These are phyloP conservation scores for Lepus townsendii DNA, from an alignment of 2,797 vertebrate species.

Conservation along the genomic window DNA sequence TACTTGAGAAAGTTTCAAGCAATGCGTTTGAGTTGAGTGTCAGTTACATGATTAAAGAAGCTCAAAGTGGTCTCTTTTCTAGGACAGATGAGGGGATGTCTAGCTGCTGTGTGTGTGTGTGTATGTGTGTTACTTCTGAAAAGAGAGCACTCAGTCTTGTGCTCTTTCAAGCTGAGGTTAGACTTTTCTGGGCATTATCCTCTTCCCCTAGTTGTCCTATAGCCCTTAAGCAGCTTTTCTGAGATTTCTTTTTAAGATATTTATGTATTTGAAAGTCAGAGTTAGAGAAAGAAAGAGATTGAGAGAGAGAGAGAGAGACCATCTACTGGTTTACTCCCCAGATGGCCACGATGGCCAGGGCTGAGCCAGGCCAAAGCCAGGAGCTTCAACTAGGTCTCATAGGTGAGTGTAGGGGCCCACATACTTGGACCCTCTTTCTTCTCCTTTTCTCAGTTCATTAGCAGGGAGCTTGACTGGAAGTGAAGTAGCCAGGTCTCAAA, in stretches of 20 bases:
- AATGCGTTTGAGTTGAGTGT: not conserved
- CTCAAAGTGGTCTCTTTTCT: conserved; percentile 12
- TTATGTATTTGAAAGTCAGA: no score
- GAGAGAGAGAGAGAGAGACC: no score
- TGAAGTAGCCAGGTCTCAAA: no score
- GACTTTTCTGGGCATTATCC: not conserved
- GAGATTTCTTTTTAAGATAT: not conserved
- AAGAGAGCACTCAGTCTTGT: not conserved
- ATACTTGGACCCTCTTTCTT: no score
- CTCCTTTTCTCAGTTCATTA: no score
- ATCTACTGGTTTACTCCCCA: no score
- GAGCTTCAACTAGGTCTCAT: no score
- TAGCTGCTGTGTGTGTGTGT: not conserved
- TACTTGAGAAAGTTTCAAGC: not conserved
- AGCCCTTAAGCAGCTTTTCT: not conserved
- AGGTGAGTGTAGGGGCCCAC: no score
- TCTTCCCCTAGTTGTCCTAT: not conserved
- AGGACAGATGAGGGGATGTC: not conserved
- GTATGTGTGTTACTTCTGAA: not conserved
- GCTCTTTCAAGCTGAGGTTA: not conserved
- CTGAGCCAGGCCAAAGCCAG: no score
- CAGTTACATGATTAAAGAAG: not conserved
- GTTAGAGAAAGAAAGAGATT: no score
- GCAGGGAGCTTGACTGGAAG: no score
- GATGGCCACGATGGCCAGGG: no score